These are phyloP conservation scores for Alligator mississippiensis DNA, from an alignment of 2,113 vertebrate genomes.

Conservation along the genomic window DNA sequence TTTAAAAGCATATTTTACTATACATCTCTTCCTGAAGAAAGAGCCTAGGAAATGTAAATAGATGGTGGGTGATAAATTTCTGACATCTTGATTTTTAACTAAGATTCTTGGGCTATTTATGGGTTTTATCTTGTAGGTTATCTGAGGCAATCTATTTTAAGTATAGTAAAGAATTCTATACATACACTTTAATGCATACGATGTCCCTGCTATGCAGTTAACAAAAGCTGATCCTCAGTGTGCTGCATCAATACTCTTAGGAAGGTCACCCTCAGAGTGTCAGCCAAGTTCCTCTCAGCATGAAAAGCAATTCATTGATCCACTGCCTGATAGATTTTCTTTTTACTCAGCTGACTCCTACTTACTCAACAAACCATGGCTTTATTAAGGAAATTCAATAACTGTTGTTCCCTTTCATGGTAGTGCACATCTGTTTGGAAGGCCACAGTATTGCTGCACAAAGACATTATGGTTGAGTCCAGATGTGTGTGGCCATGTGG, in stretches of 20 bases:
- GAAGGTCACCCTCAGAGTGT: constrained; percentile 1
- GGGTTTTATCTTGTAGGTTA: not conserved
- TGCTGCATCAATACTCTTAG: constrained; percentile 25
- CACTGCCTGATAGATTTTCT: constrained; percentile 46
- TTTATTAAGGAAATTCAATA: constrained; percentile 57
- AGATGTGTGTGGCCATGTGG: no score
- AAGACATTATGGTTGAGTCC: not conserved
- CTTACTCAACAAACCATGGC: constrained; percentile 13
- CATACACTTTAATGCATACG: not conserved
- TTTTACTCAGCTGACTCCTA: constrained; percentile 51
- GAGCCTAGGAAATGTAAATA: not conserved
- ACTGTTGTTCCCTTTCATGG: not conserved
- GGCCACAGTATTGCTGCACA: not conserved
- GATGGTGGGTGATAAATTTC: not conserved
- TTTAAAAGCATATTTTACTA: not conserved
- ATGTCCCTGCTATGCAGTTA: not conserved
- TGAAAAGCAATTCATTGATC: constrained; percentile 62
- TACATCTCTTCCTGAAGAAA: not conserved
- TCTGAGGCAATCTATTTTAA: not conserved
- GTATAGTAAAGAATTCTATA: not conserved
- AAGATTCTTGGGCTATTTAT: not conserved
- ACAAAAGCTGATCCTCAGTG: not conserved
- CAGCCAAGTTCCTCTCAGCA: constrained; percentile 56
- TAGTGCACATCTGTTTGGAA: not conserved
- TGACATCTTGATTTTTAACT: not conserved